phyloP scores from a whole-genome alignment of 2,888 invertebrate genomes.

The Pristionchus maxplancki region DNA sequence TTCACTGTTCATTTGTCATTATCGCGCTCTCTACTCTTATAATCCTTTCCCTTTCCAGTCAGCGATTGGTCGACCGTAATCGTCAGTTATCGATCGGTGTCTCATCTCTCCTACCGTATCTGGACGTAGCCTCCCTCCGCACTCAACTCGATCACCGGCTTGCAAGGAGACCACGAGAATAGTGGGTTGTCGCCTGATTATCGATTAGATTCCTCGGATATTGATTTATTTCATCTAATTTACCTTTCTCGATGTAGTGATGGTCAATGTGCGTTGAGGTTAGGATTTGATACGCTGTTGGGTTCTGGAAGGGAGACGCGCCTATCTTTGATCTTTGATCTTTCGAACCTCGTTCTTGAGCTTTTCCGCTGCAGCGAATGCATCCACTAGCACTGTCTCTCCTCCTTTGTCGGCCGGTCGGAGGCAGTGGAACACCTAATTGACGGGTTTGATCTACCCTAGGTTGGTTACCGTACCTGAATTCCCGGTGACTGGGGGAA shows the following conservation, averaged over 20 bases:
- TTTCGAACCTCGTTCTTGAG: constrained; percentile 52
- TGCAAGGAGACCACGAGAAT: constrained; percentile 50
- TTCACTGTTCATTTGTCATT: background rate
- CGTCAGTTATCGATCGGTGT: constrained; percentile 17
- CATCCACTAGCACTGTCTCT: constrained; percentile 86
- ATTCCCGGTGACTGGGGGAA: constrained; percentile 85
- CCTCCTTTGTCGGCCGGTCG: constrained; percentile 84
- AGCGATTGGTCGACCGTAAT: background rate
- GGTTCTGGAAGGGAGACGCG: constrained; percentile 79
- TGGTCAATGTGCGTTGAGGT: constrained; percentile 60
- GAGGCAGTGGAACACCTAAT: constrained; percentile 83
- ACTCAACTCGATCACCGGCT: constrained; percentile 61
- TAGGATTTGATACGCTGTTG: constrained; percentile 83
- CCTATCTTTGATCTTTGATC: background rate
- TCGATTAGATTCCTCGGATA: background rate
- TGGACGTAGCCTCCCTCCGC: constrained; percentile 58
- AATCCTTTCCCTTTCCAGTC: background rate
- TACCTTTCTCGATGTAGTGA: constrained; percentile 79
- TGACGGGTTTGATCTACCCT: background rate
- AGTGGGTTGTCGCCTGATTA: constrained; percentile 48
- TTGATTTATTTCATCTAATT: background rate
- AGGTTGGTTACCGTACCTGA: constrained; percentile 56
- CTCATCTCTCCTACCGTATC: constrained; percentile 55
- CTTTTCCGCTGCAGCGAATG: constrained; percentile 84
- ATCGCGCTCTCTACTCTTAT: background rate